Evolutionary conservation across 2,113 vertebrate species (phyloP).

Genomic region (Fulmarus glacialis): DNA sequence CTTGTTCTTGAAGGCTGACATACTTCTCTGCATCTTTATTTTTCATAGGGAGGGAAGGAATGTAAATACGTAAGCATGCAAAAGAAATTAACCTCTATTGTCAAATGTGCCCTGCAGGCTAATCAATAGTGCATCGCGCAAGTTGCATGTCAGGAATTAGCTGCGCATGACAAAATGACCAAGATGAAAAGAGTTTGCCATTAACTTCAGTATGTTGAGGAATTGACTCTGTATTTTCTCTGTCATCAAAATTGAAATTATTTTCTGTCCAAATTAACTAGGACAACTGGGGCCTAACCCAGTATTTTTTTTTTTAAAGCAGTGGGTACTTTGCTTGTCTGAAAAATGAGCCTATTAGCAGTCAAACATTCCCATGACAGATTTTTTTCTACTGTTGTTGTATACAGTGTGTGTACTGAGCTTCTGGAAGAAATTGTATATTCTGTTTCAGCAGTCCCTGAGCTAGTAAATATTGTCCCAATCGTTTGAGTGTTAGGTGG

Average conservation of each 20-base stretch:
- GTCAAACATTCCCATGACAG: neutral
- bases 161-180: neutral
- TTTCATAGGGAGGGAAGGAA: neutral
- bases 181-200: neutral
- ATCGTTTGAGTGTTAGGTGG: neutral
- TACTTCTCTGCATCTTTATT: neutral
- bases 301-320: neutral
- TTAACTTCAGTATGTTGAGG: neutral
- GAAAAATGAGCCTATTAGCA: neutral
- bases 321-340: constrained; percentile 1
- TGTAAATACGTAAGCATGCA: neutral
- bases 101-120: neutral
- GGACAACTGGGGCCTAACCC: neutral
- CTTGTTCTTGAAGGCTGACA: neutral
- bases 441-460: neutral
- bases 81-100: neutral
- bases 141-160: neutral
- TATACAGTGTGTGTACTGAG: neutral
- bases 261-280: constrained; percentile 40
- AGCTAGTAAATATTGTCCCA: neutral
- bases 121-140: neutral
- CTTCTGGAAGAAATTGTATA: neutral
- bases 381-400: neutral
- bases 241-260: constrained; percentile 9
- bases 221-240: neutral